Evolutionary conservation across 2,797 vertebrate genomes (phyloP).

Genomic region (Lepus oiostolus): DNA sequence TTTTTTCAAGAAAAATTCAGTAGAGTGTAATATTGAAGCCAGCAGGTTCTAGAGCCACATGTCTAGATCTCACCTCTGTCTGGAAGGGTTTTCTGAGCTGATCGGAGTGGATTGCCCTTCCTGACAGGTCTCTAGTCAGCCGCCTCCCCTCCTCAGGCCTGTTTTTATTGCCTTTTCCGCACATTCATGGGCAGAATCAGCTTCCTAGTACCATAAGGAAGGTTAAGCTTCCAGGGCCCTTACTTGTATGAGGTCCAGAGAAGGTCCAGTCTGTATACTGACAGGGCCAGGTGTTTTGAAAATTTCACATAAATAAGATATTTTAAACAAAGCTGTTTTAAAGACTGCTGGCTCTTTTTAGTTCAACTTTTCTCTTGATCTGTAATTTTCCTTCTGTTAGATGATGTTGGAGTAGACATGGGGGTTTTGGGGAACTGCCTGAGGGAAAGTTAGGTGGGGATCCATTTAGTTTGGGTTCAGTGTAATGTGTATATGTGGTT

Average conservation of each 20-base stretch:
- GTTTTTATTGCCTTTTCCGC: neutral
- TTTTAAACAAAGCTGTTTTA: slow-evolving; percentile 24
- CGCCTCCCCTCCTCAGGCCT: neutral
- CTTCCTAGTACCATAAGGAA: neutral
- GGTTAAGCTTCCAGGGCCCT: neutral
- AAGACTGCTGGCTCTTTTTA: neutral
- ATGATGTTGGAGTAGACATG: neutral
- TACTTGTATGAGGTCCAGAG: neutral
- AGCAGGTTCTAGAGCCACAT: neutral
- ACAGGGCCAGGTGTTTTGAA: neutral
- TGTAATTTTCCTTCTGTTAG: neutral
- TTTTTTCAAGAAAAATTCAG: neutral
- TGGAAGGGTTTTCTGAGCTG: neutral
- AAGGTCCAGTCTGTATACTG: neutral
- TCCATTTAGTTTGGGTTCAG: neutral
- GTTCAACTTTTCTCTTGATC: neutral
- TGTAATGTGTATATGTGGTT: neutral
- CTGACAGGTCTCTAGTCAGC: neutral
- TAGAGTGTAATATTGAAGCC: neutral
- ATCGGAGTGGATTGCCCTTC: neutral
- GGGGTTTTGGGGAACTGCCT: neutral
- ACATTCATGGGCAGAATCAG: neutral
- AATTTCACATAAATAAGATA: neutral
- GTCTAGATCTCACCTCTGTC: neutral
- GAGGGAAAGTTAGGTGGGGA: neutral